Base-by-base conservation (phyloP, 2,797 vertebrate genomes). In the Eulemur coronatus region DNA sequence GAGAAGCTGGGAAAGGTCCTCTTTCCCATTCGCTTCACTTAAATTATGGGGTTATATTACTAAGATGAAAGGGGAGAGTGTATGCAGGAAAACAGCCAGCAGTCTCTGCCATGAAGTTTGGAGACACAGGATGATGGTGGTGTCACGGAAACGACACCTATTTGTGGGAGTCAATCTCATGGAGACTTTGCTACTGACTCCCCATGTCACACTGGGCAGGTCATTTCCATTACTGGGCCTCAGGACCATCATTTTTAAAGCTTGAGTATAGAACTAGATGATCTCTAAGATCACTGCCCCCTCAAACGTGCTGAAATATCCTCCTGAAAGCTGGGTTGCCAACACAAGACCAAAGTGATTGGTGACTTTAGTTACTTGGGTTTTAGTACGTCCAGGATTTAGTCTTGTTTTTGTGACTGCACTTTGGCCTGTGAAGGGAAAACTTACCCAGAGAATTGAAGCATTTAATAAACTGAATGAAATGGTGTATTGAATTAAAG, bases 381-480 rank as follows among this genome's bases (percentile, higher is more conserved):
- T 9, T 61, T 85, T 52, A 88, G 30, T 79, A 22, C n/a, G 20
- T 38, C 50, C 59, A 72, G 76, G 26, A 75, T 65, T 70, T 55
- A 17, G 30, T 79, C 22, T 84, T 28, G 17, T 63, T 69, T n/a
- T 2, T 35, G 50, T 5, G 57, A 61, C 22, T 91, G 7, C 10
- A 70, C 78, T 89, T 85, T 80, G 81, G 41, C 57, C 63, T 92
- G 33, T 70, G 46, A 81, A 75, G 43, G 75, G 75, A 82, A 96
- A 88, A 92, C 30, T 26, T 88, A 52, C 15, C 24, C 73, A 33
- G 85, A 48, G 82, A 95, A 86, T 75, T 65, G 14, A 82, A 92
- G 91, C 92, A 91, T 69, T 97, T 91, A 84, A 97, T 97, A 96
- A 93, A 93, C 91, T 73, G 94, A 93, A 94, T 55, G 43, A 92